These are phyloP conservation scores for Microcebus lehilahytsara DNA, from an alignment of 2,113 vertebrate genomes.

Conservation along the genomic window DNA sequence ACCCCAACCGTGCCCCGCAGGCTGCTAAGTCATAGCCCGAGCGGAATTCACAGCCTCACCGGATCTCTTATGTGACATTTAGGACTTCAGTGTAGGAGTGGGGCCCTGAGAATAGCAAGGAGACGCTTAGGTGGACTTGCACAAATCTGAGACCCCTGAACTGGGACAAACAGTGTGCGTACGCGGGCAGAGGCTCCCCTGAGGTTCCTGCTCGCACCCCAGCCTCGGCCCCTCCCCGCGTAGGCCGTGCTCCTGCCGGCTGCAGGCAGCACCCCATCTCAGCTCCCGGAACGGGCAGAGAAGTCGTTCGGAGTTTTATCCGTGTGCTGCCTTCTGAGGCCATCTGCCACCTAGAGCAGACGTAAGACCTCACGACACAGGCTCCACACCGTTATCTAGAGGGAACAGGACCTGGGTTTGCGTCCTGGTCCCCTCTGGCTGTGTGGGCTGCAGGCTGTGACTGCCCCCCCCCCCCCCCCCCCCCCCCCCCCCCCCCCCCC, in stretches of 20 bases:
- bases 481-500: background rate
- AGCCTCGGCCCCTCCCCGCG: fast-evolving
- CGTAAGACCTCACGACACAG: background rate
- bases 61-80: background rate
- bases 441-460: background rate
- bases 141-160: background rate
- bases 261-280: background rate
- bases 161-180: background rate
- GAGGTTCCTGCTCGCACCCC: background rate
- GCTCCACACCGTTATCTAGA: background rate
- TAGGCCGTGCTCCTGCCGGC: background rate
- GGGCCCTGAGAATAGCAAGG: constrained; percentile 55
- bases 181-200: fast-evolving
- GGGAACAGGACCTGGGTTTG: background rate
- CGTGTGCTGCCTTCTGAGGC: background rate
- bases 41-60: background rate
- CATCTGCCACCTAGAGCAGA: background rate
- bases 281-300: background rate
- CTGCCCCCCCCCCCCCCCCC: background rate
- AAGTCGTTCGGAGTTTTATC: background rate
- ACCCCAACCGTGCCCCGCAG: background rate
- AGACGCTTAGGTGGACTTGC: background rate
- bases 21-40: background rate
- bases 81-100: constrained; percentile 1
- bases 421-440: background rate